Base-by-base conservation (phyloP, 1,140 invertebrate species). In the Euglossa dilemma region DNA sequence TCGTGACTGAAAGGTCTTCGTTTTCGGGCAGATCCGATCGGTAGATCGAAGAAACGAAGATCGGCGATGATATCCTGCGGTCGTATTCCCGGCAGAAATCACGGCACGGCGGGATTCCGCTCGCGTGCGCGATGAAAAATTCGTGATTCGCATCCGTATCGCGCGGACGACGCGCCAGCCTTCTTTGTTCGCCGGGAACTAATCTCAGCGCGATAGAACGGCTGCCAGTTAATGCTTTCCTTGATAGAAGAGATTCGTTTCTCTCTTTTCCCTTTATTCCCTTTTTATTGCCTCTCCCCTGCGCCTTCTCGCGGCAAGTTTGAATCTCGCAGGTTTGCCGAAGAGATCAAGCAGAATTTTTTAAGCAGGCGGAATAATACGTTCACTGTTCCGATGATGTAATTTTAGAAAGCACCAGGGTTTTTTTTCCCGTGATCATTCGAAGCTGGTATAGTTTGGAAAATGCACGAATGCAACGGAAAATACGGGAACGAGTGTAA, bases 71-170 rank as follows among this genome's bases (percentile, higher is more conserved):
- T 74, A 43, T 54, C 70, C 43, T n/a, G 8, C 20, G 78, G 36
- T 1, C 20, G 52, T 47, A 80, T 80, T 80, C 79, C 79, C 79
- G 47, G 45, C 59, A 80, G 79, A 80, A 80, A 80, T 80, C 79
- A 80, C 47, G 14, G 25, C 54, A 9, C 25, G n/a, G n/a, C 2
- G 59, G 43, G 56, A 64, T 80, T 80, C 70, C 7, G 23, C 11
- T 20, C 28, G 28, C 76, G 76, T 45, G 63, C 11, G 2, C 18
- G 52, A 66, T 74, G 79, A 64, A 64, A 80, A 74, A 80, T 80
- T 80, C 57, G 70, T 54, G 59, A n/a, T 45, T 73, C 59, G 69
- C 45, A 63, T 77, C 56, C 50, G 50, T 52, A 25, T 59, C 25
- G 28, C 9, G 8, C 18, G 36, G 50, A 36, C 45, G 54, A 16